These are phyloP conservation scores for Sphaerodactylus townsendi DNA, from an alignment of 2,113 vertebrate species.

Conservation along the genomic window DNA sequence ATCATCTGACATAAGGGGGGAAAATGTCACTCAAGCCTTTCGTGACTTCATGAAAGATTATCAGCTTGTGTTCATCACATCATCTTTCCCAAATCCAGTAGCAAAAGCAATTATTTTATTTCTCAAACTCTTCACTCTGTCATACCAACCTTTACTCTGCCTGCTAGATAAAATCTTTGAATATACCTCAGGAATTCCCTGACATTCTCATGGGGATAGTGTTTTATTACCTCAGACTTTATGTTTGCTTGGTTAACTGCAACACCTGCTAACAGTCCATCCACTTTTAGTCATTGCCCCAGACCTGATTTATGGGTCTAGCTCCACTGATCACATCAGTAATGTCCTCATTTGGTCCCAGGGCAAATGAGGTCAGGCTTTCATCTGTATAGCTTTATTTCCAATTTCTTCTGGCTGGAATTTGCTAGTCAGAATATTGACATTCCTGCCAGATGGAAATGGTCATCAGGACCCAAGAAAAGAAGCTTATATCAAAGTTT, in stretches of 20 bases:
- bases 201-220: background rate
- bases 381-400: background rate
- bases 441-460: conserved; percentile 8
- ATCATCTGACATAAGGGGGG: background rate
- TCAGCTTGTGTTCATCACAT: background rate
- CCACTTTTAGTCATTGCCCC: background rate
- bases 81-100: background rate
- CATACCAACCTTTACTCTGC: background rate
- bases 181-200: background rate
- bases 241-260: background rate
- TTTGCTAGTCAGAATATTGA: background rate
- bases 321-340: background rate
- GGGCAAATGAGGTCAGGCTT: background rate
- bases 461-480: conserved; percentile 6
- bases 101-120: background rate
- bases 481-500: conserved; percentile 3
- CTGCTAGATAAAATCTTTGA: background rate
- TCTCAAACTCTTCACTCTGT: background rate
- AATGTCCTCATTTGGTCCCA: background rate
- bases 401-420: background rate
- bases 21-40: background rate
- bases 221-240: background rate
- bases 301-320: background rate
- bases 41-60: background rate
- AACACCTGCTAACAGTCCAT: background rate